These are phyloP conservation scores for Brachyrhaphis roseni DNA, from an alignment of 2,797 vertebrate genomes.

Conservation along the genomic window DNA sequence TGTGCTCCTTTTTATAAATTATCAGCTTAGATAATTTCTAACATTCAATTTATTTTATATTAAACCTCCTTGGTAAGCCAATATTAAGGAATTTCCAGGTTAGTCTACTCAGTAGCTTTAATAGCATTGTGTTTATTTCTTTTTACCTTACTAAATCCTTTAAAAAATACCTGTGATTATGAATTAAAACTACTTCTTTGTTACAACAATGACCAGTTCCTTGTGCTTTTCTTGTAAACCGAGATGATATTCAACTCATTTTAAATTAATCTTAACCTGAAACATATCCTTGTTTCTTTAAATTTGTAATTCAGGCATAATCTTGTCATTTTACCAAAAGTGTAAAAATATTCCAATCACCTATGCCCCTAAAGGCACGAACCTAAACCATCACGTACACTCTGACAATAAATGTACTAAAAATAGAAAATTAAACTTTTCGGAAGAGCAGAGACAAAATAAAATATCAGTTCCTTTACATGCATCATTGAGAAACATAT, in stretches of 20 bases:
- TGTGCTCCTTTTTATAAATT: neutral
- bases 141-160: no score
- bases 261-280: no score
- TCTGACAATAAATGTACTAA: slow-evolving; percentile 3
- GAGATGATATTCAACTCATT: no score
- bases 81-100: neutral
- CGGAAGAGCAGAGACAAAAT: neutral
- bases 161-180: neutral
- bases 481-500: neutral
- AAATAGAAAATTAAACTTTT: neutral
- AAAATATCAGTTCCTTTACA: neutral
- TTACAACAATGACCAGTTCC: neutral
- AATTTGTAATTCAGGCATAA: no score
- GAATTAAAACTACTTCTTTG: neutral
- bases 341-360: no score
- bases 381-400: slow-evolving; percentile 4
- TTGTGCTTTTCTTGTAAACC: no score
- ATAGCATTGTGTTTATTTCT: neutral
- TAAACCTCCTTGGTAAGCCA: neutral
- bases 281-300: no score
- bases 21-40: neutral
- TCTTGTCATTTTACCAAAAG: no score
- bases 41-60: neutral
- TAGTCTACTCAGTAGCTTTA: neutral
- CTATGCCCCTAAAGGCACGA: slow-evolving; percentile 16